Conservation (phyloP, 2,113 vertebrate species). For the Perognathus longimembris region DNA sequence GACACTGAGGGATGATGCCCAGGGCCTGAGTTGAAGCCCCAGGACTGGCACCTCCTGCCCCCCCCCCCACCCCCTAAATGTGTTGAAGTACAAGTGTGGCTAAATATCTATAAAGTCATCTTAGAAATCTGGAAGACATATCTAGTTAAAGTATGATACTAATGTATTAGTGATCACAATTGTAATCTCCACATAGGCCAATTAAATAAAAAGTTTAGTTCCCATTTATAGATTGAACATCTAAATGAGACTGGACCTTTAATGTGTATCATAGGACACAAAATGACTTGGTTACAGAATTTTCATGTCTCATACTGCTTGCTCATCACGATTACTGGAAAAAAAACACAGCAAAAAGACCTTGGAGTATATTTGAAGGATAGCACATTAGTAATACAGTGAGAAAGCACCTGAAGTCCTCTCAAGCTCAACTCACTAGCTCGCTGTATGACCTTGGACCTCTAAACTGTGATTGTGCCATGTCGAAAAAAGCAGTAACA, state of each 20-base stretch:
- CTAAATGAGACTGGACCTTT: neutral
- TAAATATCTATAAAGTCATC: neutral
- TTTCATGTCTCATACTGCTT: neutral
- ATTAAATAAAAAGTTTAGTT: slow-evolving; percentile 47
- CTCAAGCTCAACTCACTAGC: neutral
- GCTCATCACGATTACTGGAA: neutral
- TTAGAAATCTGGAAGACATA: neutral
- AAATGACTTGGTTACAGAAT: neutral
- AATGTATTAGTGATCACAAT: neutral
- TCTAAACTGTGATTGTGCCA: neutral
- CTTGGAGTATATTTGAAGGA: neutral
- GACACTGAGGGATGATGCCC: no score
- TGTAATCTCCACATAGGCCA: neutral
- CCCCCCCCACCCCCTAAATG: neutral
- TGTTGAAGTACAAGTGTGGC: neutral
- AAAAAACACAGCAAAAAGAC: neutral
- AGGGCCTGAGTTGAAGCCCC: neutral
- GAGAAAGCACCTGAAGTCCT: neutral
- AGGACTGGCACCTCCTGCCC: no score
- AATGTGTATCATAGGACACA: neutral
- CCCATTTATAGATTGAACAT: slow-evolving; percentile 11
- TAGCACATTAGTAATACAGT: neutral
- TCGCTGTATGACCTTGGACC: neutral
- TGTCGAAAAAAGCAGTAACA: neutral
- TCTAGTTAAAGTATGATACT: neutral